Evolutionary conservation across 2,888 invertebrate species (phyloP).

Genomic region (Cataglyphis livida): DNA sequence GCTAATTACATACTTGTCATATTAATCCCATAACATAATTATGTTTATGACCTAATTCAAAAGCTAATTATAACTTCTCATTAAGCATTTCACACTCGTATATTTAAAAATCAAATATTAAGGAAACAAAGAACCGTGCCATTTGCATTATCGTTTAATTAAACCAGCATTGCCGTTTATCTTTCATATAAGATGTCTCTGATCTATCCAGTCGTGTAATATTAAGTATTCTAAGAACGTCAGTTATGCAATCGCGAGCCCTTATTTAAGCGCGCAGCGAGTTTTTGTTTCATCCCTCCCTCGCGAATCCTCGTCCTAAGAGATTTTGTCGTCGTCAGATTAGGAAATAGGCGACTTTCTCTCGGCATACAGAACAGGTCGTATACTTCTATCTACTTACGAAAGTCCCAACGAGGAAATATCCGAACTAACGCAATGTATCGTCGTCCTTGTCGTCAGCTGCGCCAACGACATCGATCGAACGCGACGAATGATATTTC

Average conservation of each 20-base stretch:
- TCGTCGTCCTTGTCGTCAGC: slow-evolving; percentile 35
- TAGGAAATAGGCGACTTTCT: slow-evolving; percentile 76
- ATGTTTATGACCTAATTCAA: not conserved
- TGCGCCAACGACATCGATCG: slow-evolving; percentile 22
- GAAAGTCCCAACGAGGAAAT: slow-evolving; percentile 59
- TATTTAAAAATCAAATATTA: slow-evolving; percentile 2
- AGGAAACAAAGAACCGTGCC: not conserved
- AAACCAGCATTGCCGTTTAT: not conserved
- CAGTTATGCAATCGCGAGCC: slow-evolving; percentile 54
- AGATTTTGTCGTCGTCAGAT: slow-evolving; percentile 69
- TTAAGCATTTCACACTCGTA: not conserved
- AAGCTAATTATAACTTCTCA: not conserved
- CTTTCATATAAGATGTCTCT: not conserved
- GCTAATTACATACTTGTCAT: not conserved
- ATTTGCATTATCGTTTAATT: not conserved
- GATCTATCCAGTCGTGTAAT: not conserved
- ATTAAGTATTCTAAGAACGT: slow-evolving; percentile 25
- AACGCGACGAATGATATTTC: slow-evolving; percentile 19
- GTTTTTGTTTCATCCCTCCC: slow-evolving; percentile 28
- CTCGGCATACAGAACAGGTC: slow-evolving; percentile 62
- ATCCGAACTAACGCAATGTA: slow-evolving; percentile 50
- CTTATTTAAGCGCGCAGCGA: slow-evolving; percentile 47
- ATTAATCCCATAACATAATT: slow-evolving; percentile 10
- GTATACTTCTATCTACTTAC: slow-evolving; percentile 66
- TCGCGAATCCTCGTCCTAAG: slow-evolving; percentile 55